phyloP scores from a whole-genome alignment of 2,113 vertebrate species.

The Myotis yumanensis region DNA sequence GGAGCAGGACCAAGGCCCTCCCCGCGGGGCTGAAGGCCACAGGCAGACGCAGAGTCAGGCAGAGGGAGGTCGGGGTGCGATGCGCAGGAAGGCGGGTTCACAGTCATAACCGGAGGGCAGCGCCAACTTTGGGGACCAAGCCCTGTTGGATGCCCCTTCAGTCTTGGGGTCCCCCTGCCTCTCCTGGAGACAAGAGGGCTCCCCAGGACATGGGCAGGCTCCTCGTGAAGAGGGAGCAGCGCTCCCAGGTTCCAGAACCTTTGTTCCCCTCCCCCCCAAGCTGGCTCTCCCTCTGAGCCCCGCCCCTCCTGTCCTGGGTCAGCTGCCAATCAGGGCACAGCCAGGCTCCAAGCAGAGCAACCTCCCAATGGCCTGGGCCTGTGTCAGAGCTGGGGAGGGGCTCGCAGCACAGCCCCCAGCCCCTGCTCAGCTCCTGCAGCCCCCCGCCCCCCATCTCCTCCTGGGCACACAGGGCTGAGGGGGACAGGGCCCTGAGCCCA shows the following conservation, averaged over 20 bases:
- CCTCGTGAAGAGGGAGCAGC: neutral
- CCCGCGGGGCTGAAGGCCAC: neutral
- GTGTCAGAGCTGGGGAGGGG: neutral
- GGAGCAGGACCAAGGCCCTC: neutral
- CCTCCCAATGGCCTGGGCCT: neutral
- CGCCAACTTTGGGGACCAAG: neutral
- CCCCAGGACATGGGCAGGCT: neutral
- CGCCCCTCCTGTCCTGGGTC: neutral
- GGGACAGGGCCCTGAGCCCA: neutral
- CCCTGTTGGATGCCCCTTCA: neutral
- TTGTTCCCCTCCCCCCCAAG: neutral
- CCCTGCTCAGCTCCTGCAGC: neutral
- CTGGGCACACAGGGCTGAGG: neutral
- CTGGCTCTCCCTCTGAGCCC: neutral
- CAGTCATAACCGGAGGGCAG: rapidly evolving
- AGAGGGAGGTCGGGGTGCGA: neutral
- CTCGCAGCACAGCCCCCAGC: neutral
- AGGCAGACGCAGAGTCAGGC: rapidly evolving
- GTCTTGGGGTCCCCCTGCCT: neutral
- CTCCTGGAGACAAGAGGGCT: neutral
- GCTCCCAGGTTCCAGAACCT: neutral
- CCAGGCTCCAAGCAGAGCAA: neutral
- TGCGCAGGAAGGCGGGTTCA: neutral
- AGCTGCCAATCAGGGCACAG: neutral
- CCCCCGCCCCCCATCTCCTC: neutral